Conservation (phyloP, 2,797 vertebrate genomes). For the Thunnus albacares region DNA sequence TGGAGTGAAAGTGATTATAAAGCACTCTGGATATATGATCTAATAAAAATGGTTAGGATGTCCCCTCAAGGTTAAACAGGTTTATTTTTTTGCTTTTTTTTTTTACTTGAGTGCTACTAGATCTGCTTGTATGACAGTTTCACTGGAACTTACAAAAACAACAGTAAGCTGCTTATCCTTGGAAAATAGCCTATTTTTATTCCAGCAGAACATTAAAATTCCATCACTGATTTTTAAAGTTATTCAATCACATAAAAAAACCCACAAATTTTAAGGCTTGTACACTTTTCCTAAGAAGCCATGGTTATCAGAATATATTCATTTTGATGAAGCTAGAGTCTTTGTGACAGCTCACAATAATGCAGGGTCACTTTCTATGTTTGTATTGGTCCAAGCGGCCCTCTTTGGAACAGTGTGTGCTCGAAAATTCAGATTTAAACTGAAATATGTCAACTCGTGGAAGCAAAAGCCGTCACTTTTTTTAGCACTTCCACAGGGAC, state of each 20-base stretch:
- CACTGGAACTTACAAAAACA: background rate
- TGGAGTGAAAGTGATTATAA: slow-evolving; percentile 30
- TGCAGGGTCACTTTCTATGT: slow-evolving; percentile 23
- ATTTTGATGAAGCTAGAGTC: background rate
- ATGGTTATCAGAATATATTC: background rate
- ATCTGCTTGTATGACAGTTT: slow-evolving; percentile 8
- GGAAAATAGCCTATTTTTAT: background rate
- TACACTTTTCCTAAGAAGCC: background rate
- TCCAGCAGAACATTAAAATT: slow-evolving; percentile 11
- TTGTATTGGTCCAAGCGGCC: slow-evolving; percentile 15
- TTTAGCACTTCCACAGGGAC: slow-evolving; percentile 14
- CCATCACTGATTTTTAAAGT: background rate
- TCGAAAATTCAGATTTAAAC: slow-evolving; percentile 12
- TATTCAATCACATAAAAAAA: background rate
- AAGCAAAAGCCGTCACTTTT: slow-evolving; percentile 4
- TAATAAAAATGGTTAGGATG: slow-evolving; percentile 16
- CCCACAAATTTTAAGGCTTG: background rate
- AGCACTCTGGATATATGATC: slow-evolving; percentile 18
- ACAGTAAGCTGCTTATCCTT: background rate
- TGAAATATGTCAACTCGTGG: slow-evolving; percentile 23
- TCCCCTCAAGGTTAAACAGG: slow-evolving; percentile 35
- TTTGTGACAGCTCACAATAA: slow-evolving; percentile 22
- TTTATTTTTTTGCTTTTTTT: slow-evolving; percentile 6
- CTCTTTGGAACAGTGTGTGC: slow-evolving; percentile 18
- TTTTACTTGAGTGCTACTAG: background rate